Conservation (phyloP, 2,113 vertebrate genomes). For the Butastur rufipennis region DNA sequence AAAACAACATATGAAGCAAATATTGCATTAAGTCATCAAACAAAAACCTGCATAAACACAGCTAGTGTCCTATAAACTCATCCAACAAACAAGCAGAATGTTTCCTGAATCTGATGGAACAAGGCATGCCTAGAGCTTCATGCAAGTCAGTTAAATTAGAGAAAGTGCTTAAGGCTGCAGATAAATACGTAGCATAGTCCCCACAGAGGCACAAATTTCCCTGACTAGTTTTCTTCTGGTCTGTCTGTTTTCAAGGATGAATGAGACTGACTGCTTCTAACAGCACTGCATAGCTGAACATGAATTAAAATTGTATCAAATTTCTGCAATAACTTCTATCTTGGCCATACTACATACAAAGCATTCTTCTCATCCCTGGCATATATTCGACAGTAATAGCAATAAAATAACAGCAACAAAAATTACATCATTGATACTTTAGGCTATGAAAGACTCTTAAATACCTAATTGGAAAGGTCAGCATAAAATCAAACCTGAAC, state of each 20-base stretch:
- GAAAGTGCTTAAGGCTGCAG: too few species aligned
- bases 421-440: rapidly evolving
- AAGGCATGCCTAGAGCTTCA: background rate
- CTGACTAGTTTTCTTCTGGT: background rate
- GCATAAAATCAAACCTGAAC: background rate
- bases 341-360: rapidly evolving
- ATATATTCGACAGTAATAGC: rapidly evolving
- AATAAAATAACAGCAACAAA: background rate
- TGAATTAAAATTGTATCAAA: rapidly evolving
- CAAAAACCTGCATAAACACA: background rate
- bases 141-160: background rate
- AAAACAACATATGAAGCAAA: background rate
- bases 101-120: rapidly evolving
- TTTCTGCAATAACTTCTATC: background rate
- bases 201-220: background rate
- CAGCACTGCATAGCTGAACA: rapidly evolving
- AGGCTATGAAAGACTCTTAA: background rate
- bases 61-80: rapidly evolving
- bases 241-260: background rate
- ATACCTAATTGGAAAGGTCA: too few species aligned
- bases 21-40: background rate
- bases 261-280: background rate
- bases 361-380: background rate
- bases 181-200: rapidly evolving
- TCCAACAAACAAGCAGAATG: background rate